Evolutionary conservation across 2,888 invertebrate genomes (phyloP).

Genomic region (Kuschelorhynchus macadamiae): DNA sequence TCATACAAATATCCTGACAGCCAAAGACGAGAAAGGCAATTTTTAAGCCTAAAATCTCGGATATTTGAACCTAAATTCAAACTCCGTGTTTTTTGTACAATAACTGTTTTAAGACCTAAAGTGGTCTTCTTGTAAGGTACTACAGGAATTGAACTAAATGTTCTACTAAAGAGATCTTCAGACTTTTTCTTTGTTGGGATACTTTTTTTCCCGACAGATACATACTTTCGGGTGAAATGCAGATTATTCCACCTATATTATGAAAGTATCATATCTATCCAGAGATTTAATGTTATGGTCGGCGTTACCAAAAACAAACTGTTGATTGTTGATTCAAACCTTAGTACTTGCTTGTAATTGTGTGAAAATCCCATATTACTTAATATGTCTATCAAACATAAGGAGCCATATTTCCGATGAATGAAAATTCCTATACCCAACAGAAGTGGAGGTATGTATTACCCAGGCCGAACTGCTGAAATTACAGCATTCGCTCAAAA

Average conservation of each 20-base stretch:
- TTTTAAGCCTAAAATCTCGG: constrained; percentile 8
- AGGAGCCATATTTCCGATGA: constrained; percentile 16
- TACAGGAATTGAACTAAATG: constrained; percentile 8
- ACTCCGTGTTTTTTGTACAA: not conserved
- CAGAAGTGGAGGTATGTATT: constrained; percentile 5
- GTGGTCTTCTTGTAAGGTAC: constrained; percentile 7
- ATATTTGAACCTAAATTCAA: not conserved
- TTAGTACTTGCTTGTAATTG: constrained; percentile 4
- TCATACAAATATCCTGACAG: constrained; percentile 8
- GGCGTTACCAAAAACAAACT: constrained; percentile 23
- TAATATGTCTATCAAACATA: constrained; percentile 14
- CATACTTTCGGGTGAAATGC: constrained; percentile 6
- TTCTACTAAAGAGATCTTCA: not conserved
- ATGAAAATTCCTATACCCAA: not conserved
- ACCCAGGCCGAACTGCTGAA: constrained; percentile 13
- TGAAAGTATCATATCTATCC: constrained; percentile 24
- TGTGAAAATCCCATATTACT: constrained; percentile 11
- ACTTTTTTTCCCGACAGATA: constrained; percentile 5
- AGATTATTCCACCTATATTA: constrained; percentile 17
- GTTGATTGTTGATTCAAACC: constrained; percentile 22
- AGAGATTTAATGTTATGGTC: constrained; percentile 12
- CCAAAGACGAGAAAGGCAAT: constrained; percentile 13
- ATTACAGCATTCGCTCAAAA: constrained; percentile 10
- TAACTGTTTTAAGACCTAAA: constrained; percentile 7
- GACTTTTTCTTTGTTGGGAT: not conserved